Evolutionary conservation across 2,797 vertebrate species (phyloP), one percentile per base, ranked within the genome.

Genomic region (Malurus leucopterus): DNA sequence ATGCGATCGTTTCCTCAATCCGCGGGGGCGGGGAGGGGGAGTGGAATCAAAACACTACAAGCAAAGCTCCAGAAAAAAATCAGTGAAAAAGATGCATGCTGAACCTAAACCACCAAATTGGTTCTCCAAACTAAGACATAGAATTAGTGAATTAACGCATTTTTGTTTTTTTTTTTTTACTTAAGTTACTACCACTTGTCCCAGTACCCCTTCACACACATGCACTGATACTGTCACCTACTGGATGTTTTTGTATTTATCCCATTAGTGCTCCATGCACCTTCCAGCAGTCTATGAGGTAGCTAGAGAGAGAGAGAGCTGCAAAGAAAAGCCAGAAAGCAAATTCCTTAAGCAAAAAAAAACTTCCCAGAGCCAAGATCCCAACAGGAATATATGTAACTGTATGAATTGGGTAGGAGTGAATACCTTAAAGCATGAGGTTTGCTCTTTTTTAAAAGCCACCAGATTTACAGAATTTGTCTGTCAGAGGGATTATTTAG

Each of bases 21-120:
- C 0, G 1, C 0, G 1, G 41, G 21, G 15, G 38, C 0, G 0
- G 46, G 47, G 61, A 10, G 29, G 6, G 30, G 29, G 9, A 3
- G 24, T 27, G 30, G 55, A 84, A 91, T 49, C n/a, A 72, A 83
- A 86, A 88, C 43, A 68, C 55, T 54, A 54, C 29, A 40, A 30
- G 38, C n/a, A 74, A 91, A 78, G 29, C 29, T 38, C 34, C 43
- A 62, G 41, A 67, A 13, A 54, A 54, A 65, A 53, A 75, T 38
- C 36, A 38, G 7, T 15, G n/a, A 55, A 59, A 84, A 82, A 78
- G 18, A 64, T 81, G 16, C 1, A 1, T 8, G 4, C 30, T 29
- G 15, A 55, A 68, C 9, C 15, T 41, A 49, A 55, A 34, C 9
- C 9, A 50, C 29, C 22, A 73, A 78, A 62, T 32, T n/a, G n/a